These are phyloP conservation scores for Enteromius argenteus DNA, from an alignment of 2,797 vertebrate genomes.

Conservation along the genomic window DNA sequence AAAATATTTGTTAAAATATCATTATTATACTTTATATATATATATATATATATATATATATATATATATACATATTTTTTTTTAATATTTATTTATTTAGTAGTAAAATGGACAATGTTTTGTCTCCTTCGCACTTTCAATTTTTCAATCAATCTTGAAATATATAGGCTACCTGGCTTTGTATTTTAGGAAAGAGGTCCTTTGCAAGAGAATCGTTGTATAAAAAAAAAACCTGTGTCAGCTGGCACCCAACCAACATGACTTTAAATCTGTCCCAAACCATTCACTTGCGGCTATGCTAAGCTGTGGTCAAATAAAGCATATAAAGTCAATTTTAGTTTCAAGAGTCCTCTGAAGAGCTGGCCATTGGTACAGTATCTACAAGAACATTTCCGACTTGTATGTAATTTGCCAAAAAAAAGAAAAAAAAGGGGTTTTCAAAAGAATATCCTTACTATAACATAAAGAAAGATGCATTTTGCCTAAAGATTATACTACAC, in stretches of 20 bases:
- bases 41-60: no score
- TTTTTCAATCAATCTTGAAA: background rate
- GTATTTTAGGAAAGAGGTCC: background rate
- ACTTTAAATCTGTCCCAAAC: conserved; percentile 11
- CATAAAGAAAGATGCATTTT: background rate
- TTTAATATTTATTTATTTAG: background rate
- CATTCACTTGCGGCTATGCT: background rate
- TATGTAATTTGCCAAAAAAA: background rate
- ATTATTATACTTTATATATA: no score
- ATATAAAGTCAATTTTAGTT: background rate
- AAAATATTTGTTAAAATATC: background rate
- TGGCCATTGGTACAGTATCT: background rate
- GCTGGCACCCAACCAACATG: background rate
- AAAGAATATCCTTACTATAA: background rate
- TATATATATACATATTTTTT: no score
- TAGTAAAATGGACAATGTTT: background rate
- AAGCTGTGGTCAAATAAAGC: background rate
- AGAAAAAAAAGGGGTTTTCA: no score
- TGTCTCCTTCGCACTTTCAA: background rate
- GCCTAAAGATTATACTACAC: background rate
- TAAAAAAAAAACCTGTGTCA: background rate
- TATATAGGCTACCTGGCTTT: background rate
- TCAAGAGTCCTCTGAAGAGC: background rate
- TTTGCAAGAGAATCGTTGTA: background rate
- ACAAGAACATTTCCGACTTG: background rate